phyloP scores from a whole-genome alignment of 2,797 vertebrate genomes.

The Mormyrus proboscirostris region DNA sequence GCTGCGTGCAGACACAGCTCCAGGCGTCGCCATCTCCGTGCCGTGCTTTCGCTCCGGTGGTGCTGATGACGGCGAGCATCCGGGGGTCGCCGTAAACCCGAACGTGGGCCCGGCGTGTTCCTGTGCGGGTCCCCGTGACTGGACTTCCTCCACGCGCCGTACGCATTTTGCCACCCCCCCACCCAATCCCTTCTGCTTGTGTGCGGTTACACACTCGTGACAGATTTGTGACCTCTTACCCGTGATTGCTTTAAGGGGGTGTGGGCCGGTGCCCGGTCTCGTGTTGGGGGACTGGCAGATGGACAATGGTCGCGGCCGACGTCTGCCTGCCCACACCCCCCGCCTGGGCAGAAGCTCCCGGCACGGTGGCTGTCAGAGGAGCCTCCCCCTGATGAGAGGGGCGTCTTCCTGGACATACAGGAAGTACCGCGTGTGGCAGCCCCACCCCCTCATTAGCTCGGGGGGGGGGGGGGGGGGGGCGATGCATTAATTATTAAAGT shows the following conservation, averaged over 20 bases:
- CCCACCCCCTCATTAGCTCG: neutral
- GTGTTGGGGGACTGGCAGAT: neutral
- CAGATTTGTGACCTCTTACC: neutral
- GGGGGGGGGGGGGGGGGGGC: neutral
- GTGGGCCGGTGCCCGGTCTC: neutral
- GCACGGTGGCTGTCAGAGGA: neutral
- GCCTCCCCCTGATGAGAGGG: neutral
- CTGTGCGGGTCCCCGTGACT: neutral
- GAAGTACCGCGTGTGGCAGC: neutral
- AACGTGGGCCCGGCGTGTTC: neutral
- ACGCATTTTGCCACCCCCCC: neutral
- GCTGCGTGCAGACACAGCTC: neutral
- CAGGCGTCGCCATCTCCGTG: neutral
- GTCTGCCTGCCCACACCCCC: neutral
- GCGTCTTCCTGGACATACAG: neutral
- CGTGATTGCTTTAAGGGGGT: neutral
- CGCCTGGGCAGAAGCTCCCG: neutral
- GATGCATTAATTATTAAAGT: neutral
- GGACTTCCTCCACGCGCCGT: neutral
- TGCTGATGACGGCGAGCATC: neutral
- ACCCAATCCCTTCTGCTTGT: neutral
- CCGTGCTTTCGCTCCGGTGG: conserved; percentile 6
- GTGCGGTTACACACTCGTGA: neutral
- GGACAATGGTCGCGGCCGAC: neutral
- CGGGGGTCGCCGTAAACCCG: neutral